Evolutionary conservation across 2,888 invertebrate genomes (phyloP), one percentile per base, ranked within the genome.

Genomic region (Noctuana brunneofusca): DNA sequence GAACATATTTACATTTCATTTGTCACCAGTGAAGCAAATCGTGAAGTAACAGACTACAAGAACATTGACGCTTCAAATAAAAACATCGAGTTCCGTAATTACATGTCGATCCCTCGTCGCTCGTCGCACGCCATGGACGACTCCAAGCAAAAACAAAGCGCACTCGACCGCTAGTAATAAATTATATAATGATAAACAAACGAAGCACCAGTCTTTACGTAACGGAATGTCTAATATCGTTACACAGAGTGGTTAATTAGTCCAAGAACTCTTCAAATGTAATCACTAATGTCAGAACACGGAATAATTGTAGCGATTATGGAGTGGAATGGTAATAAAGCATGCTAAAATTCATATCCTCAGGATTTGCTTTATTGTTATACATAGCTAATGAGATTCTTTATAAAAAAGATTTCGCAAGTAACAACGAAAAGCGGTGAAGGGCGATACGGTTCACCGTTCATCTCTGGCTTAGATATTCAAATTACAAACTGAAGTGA

Each of bases 221-320:
- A 76, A 79, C 70, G 65, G 58, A 66, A 69, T 71, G 70, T 67
- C 69, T 69, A 56, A 65, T 53, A 57, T 50, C 79, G 82, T 83
- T 75, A 80, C 84, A 81, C 73, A 73, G 63, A 62, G 59, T 82
- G 78, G 72, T 64, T 75, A 85, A 81, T 78, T 81, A 80, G 83
- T 75, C 69, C 73, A 71, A 72, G 68, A 69, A 69, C 66, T 71
- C 71, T 66, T 68, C 65, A 69, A 72, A 70, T 63, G 55, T 63
- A 63, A 55, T 62, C 60, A 62, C 54, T 54, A 54, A 62, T 62
- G 60, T 62, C 49, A 50, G 55, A 41, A 41, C 8, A 50, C 55
- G 55, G 59, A 67, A 64, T 64, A 59, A 64, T 55, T 63, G 55
- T 48, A 55, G 59, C 30, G 57, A 56, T 62, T 62, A 48, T 56